Base-by-base conservation (phyloP, 2,888 invertebrate genomes). In the Eudemis profundana region DNA sequence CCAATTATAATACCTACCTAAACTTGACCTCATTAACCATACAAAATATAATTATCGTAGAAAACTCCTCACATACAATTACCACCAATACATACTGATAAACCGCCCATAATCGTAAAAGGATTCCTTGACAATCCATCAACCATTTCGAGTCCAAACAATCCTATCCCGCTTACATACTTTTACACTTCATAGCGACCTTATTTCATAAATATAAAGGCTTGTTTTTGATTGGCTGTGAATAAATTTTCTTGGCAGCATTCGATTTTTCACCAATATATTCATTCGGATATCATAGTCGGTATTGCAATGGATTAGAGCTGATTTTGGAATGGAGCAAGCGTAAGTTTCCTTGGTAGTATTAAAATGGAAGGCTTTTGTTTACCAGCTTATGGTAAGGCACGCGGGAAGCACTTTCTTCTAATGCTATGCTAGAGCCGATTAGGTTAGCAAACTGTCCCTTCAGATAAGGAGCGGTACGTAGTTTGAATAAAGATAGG, bases 21-120 rank as follows among this genome's bases (percentile, higher is more conserved):
- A 29, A 50, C 50, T 23, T 47, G 33, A 33, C 21, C 14, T 14
- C 23, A 23, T 14, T 8, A 47, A 47, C 47, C 36, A 36, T 19
- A 53, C 19, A 53, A 53, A 10, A 15, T 14, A n/a, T 23, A 40
- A n/a, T 15, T 27, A 56, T 44, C 17, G 23, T 56, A 44, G 56
- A 56, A 44, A 51, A 29, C 44, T 56, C 27, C 54, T 42, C 27
- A 44, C 56, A 44, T 29, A 44, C n/a, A 17, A 51, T 27, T 29
- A 44, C 42, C 36, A 56, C 17, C 44, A 29, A 56, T 44, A 56
- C 56, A 44, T 56, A 56, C 29, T 57, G 56, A 57, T 57, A 44
- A 57, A 29, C 44, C 44, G 29, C 10, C 56, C 29, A 29, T 57
- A 57, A 44, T 40, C 29, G 29, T 57, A 33, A 44, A 57, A 44